A percentile compares a stretch with the other conserved stretches of the same genome.
Conservation (phyloP, 2,797 vertebrate species). For the Manis javanica region DNA sequence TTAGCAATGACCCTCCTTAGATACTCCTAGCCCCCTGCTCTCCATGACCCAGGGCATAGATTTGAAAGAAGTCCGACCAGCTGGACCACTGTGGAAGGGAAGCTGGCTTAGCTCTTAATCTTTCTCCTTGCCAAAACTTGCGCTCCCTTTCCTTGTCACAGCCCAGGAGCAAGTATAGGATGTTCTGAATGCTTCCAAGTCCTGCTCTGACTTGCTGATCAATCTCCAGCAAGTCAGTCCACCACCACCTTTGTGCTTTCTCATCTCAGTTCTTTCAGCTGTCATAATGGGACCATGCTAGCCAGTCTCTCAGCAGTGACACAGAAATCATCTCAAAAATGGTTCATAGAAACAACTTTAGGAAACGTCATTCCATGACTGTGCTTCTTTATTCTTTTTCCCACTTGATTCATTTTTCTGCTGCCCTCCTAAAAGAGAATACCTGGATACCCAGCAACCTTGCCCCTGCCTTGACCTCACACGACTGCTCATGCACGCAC, state of each 20-base stretch:
- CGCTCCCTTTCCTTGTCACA: neutral
- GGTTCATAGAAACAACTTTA: neutral
- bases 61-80: neutral
- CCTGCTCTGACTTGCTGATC: neutral
- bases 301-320: neutral
- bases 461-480: neutral
- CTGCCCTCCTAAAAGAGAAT: neutral
- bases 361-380: neutral
- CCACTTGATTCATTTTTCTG: neutral
- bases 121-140: neutral
- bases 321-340: conserved; percentile 1
- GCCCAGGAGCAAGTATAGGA: neutral
- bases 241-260: neutral
- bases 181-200: neutral
- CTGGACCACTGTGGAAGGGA: neutral
- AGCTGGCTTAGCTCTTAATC: neutral
- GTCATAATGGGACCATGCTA: neutral
- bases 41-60: neutral
- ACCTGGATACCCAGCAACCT: neutral
- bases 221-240: neutral
- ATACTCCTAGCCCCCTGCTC: accelerated
- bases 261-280: neutral
- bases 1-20: neutral
- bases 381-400: neutral
- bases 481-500: accelerated